Evolutionary conservation across 2,797 vertebrate species (phyloP), one percentile per base, ranked within the genome.

Genomic region (Propithecus deckenii): DNA sequence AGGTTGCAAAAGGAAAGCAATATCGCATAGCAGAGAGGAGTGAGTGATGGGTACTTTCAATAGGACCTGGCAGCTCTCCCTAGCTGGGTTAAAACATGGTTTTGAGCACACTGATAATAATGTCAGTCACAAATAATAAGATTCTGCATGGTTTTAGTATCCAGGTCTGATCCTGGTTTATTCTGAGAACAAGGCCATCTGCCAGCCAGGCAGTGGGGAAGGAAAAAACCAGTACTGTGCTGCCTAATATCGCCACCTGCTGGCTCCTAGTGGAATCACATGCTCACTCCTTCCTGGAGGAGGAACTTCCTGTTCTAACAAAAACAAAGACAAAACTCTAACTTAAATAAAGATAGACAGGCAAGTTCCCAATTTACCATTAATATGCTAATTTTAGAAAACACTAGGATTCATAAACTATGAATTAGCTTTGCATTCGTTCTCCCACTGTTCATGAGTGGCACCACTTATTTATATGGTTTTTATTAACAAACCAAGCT

Each of bases 231-330:
- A 7, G 22, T 5, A 30, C 76, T 55, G 50, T 15, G 38, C 76
- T 98, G 86, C 93, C 96, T 17, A 4, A 95, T 61, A 46, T 0
- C 96, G 98, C 97, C 98, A 98, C 88, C 98, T 93, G 84, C 97
- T 86, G 98, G 97, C 17, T 13, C 0, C 0, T 9, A 1, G 0
- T 2, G 89, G 92, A 97, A 98, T 85, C 97, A 93, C 95, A 97
- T 0, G 0, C 23, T 80, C 57, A 46, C 63, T 55, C 28, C 69
- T 87, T 50, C 32, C n/a, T 25, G 32, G 55, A 90, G 25, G 90
- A 89, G 25, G 90, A 89, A 71, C 50, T 96, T 91, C 7, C 38
- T 5, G n/a, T 69, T 63, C 38, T 38, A 52, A 63, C 22, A 86
- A 72, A 94, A 89, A 86, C 76, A 84, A 96, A 79, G 81, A 61